Evolutionary conservation across 1,140 invertebrate species (phyloP).

Genomic region (Charaxes varanes): DNA sequence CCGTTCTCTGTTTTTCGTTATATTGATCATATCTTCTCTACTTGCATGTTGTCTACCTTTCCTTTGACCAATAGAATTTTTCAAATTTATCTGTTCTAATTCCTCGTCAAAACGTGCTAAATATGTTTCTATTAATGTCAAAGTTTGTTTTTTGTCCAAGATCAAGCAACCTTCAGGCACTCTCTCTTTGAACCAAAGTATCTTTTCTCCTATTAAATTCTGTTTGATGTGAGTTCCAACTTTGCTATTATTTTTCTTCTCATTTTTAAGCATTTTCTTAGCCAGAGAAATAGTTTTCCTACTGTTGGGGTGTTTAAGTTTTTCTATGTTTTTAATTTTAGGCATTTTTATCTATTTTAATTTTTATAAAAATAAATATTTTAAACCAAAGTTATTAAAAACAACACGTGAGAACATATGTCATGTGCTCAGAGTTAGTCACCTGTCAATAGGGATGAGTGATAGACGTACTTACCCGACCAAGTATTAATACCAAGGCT

Average conservation of each 20-base stretch:
- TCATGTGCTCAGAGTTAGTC: no score
- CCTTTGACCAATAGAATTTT: constrained; percentile 81
- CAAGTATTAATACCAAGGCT: no score
- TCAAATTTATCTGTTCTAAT: constrained; percentile 82
- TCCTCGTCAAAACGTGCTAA: constrained; percentile 82
- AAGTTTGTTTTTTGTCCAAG: constrained; percentile 75
- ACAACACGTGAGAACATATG: no score
- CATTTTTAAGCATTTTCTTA: constrained; percentile 79
- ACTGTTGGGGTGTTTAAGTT: constrained; percentile 85
- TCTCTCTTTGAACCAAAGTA: constrained; percentile 80
- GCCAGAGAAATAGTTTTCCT: constrained; percentile 81
- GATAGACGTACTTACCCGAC: no score
- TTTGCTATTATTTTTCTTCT: constrained; percentile 79
- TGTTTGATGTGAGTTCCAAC: constrained; percentile 79
- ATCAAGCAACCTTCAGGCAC: constrained; percentile 72
- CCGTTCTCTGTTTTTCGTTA: constrained; percentile 80
- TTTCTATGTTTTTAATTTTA: constrained; percentile 64
- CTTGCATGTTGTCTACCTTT: constrained; percentile 84
- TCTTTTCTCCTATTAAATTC: constrained; percentile 82
- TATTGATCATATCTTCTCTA: constrained; percentile 82
- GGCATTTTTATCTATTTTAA: constrained; percentile 40
- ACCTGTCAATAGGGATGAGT: no score
- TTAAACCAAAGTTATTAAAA: no score
- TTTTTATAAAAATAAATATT: no score
- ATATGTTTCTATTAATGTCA: constrained; percentile 77